Evolutionary conservation across 1,140 invertebrate genomes (phyloP).

Genomic region (Tetramorium simillimum): DNA sequence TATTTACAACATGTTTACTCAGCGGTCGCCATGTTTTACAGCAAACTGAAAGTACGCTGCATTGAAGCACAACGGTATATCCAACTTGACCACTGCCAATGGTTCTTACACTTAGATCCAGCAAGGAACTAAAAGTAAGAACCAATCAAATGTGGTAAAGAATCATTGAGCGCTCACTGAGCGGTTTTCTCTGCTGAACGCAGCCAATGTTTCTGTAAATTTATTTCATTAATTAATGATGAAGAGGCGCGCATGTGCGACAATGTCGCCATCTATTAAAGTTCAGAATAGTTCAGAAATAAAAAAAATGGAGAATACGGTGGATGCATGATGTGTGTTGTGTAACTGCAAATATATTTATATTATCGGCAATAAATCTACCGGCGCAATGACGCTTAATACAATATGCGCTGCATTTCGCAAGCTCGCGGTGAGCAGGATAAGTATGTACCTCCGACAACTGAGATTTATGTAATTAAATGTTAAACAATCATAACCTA

Average conservation of each 20-base stretch:
- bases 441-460: constrained; percentile 46
- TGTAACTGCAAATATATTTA: not conserved
- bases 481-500: constrained; percentile 45
- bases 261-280: not conserved
- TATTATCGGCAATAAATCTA: not conserved
- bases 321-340: not conserved
- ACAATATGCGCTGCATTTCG: constrained; percentile 60
- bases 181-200: too few species aligned
- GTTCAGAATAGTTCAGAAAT: not conserved
- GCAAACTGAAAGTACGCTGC: too few species aligned
- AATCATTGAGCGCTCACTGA: too few species aligned
- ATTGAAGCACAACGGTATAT: too few species aligned
- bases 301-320: not conserved
- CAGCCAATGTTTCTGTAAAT: too few species aligned
- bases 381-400: constrained; percentile 49
- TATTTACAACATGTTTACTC: too few species aligned
- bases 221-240: too few species aligned
- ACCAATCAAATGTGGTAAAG: too few species aligned
- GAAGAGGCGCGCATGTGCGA: not conserved
- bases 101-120: too few species aligned
- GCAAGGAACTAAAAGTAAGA: too few species aligned
- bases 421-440: constrained; percentile 34
- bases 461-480: not conserved
- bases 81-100: too few species aligned
- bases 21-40: too few species aligned